Evolutionary conservation across 2,888 invertebrate species (phyloP).

Genomic region (Entomobrya multifasciata): DNA sequence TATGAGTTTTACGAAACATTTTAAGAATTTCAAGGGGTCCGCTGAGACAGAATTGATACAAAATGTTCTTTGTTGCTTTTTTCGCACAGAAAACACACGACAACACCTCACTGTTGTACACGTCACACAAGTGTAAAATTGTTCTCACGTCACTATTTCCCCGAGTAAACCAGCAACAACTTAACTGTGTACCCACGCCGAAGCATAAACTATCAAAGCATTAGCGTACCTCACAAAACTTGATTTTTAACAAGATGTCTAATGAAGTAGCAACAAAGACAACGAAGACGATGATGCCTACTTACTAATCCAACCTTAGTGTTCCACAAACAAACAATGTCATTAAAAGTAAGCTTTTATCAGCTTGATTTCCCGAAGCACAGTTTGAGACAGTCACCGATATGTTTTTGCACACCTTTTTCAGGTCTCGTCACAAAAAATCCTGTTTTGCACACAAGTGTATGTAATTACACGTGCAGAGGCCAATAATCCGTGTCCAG

Average conservation of each 20-base stretch:
- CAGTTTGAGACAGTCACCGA: not conserved
- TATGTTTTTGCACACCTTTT: not conserved
- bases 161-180: not conserved
- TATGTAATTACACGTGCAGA: no score
- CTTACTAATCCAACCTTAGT: not conserved
- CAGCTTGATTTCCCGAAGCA: slow-evolving; percentile 7
- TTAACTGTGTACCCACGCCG: not conserved
- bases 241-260: not conserved
- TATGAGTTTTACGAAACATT: not conserved
- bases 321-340: slow-evolving; percentile 1
- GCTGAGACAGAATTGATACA: no score
- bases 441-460: no score
- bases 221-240: no score
- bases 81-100: no score
- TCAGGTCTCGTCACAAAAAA: not conserved
- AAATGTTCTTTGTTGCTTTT: no score
- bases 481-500: not conserved
- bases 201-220: not conserved
- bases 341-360: no score
- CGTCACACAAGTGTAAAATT: not conserved
- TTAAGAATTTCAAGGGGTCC: not conserved
- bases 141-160: not conserved
- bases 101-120: slow-evolving; percentile 3
- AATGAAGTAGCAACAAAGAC: not conserved
- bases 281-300: not conserved